A percentile compares a stretch with the other conserved stretches of the same genome.
Evolutionary conservation across 1,140 invertebrate species (phyloP).

Genomic region (Adelges cooleyi): DNA sequence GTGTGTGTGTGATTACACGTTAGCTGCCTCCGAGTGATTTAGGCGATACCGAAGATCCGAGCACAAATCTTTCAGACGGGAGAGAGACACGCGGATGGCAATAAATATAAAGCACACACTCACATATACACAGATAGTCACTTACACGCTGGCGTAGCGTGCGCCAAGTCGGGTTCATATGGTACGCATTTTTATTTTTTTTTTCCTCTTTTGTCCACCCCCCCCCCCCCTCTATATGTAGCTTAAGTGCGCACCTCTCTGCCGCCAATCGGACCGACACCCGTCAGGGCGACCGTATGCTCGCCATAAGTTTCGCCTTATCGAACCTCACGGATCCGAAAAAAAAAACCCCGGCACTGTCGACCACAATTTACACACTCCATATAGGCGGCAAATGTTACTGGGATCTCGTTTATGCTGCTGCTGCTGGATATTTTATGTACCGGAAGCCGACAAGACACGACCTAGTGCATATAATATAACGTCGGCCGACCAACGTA

Average conservation of each 20-base stretch:
- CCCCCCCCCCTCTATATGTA: not conserved
- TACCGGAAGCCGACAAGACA: no score
- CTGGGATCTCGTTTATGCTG: no score
- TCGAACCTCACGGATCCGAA: no score
- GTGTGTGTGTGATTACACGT: not conserved
- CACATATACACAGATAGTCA: not conserved
- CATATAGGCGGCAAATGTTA: no score
- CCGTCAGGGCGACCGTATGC: not conserved
- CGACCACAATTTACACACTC: no score
- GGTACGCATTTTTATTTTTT: not conserved
- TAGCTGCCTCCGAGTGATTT: conserved; percentile 9
- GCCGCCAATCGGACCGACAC: no score
- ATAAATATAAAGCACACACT: conserved; percentile 7
- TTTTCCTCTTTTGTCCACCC: not conserved
- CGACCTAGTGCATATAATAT: no score
- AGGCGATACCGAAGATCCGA: conserved; percentile 25
- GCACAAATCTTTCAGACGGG: conserved; percentile 24
- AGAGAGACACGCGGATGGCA: not conserved
- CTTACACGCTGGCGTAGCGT: not conserved
- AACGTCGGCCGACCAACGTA: no score
- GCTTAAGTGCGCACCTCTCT: no score
- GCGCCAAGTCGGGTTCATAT: not conserved
- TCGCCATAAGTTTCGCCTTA: not conserved
- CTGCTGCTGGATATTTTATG: no score
- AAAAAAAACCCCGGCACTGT: no score